Base-by-base conservation (phyloP, 2,797 vertebrate genomes). In the Prunella strophiata region DNA sequence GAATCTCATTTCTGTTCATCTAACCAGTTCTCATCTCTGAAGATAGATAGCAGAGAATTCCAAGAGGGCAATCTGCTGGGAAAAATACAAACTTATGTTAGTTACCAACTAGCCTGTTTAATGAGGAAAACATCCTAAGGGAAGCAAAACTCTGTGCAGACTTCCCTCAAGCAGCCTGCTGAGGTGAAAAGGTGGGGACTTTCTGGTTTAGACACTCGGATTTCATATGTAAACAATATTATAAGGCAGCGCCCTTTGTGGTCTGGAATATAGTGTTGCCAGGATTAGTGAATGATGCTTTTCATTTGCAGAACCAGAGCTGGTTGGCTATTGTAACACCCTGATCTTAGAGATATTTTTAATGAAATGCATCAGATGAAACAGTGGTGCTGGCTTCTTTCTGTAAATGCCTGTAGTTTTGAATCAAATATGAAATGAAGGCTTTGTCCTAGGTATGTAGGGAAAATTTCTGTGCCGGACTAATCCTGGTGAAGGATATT, bases 1-100 rank as follows among this genome's bases (percentile, higher is more conserved):
- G 52, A 89, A 61, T 92, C 91, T 96, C 13, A 83, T 85, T 89
- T 77, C 85, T 85, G 27, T 68, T 92, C 87, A 29, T 85, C 72
- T 80, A 85, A 68, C 65, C 71, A 66, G 45, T 82, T 85, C 82
- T 74, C 1, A 2, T 85, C 68, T 85, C 61, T 71, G 82, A 85
- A 92, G 68, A 71, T 65, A 85, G 81, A 92, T 36, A 80, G 79
- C 20, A 43, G 83, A 74, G 65, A 16, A 75, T 85, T 92, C 61
- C 68, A 89, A 78, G 45, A 72, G 34, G 62, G 61, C 65, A 81
- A 67, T 83, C 68, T 83, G 20, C 68, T 76, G 79, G 85, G 65
- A 43, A 76, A 96, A 92, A 82, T 63, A 58, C 0, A 2, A 45
- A 72, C 54, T 61, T 65, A 36, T 0, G 1, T 93, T 77, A 57